phyloP scores from a whole-genome alignment of 92 coral and sea anemone species.

The Siderastrea radians region DNA sequence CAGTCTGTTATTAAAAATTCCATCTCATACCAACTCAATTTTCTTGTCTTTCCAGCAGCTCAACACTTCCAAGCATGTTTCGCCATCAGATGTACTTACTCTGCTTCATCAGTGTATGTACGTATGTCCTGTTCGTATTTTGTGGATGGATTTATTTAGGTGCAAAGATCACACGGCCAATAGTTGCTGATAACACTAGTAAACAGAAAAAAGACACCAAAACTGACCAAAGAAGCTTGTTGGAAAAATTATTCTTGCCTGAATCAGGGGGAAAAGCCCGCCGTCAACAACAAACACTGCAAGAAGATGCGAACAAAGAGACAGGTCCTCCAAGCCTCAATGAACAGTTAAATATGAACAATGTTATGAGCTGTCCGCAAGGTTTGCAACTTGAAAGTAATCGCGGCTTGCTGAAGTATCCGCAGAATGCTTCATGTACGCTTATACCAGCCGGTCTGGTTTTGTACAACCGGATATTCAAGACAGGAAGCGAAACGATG shows the following conservation, averaged over 20 bases:
- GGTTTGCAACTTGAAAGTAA: background rate
- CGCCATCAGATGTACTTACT: background rate
- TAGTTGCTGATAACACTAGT: background rate
- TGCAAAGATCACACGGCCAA: background rate
- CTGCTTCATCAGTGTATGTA: background rate
- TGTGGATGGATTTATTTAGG: too few relatives aligned
- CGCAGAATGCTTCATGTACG: conserved; percentile 9
- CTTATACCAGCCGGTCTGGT: conserved; percentile 48
- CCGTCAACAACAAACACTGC: background rate
- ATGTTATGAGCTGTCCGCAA: background rate
- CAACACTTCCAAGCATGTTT: background rate
- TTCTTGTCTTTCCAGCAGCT: too few relatives aligned
- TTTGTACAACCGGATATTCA: conserved; percentile 62
- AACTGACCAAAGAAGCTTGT: background rate
- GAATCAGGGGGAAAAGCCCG: background rate
- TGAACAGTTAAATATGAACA: too few relatives aligned
- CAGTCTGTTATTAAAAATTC: background rate
- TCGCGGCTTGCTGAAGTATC: background rate
- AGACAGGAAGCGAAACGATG: conserved; percentile 63
- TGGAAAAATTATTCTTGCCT: background rate
- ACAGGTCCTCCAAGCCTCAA: background rate
- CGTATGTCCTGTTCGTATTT: background rate
- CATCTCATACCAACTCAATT: background rate
- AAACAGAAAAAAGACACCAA: background rate
- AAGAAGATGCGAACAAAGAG: background rate